Percentiles rank a stretch among this genome's conserved stretches.
These are phyloP conservation scores for Drosophila lowei DNA, from an alignment of 1,140 invertebrate species.

Conservation along the genomic window DNA sequence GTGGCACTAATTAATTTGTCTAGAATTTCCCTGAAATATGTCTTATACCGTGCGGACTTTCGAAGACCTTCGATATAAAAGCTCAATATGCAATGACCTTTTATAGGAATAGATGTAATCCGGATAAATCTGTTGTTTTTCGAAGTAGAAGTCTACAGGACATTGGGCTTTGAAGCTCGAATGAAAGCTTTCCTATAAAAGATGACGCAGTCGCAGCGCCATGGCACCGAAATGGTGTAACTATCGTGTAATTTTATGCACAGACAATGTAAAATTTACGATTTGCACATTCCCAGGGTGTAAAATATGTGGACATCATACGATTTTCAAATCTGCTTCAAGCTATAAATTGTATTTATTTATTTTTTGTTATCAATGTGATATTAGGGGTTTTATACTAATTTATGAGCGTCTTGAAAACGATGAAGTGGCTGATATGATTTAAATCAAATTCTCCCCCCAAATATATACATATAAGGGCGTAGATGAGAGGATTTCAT, in stretches of 20 bases:
- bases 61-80: background rate
- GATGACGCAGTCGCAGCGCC: too few species aligned
- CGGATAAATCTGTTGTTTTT: conserved; percentile 6
- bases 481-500: conserved; percentile 2
- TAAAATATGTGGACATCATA: background rate
- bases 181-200: background rate
- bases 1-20: conserved; percentile 71
- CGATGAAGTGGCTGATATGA: conserved; percentile 22
- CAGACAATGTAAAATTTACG: too few species aligned
- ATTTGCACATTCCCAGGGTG: too few species aligned
- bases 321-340: background rate
- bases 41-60: background rate
- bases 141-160: background rate
- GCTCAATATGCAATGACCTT: background rate
- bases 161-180: background rate
- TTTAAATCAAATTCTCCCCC: conserved; percentile 17
- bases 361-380: conserved; percentile 10
- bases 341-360: background rate
- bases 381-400: conserved; percentile 10
- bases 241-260: too few species aligned
- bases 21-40: conserved; percentile 5
- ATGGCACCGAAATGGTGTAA: too few species aligned
- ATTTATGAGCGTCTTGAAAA: conserved; percentile 13
- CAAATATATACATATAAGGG: conserved; percentile 1
- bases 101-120: background rate